Percentiles rank a stretch among this genome's conserved stretches.
These are phyloP conservation scores for Mandrillus leucophaeus DNA, from an alignment of 2,113 vertebrate genomes.

Conservation along the genomic window DNA sequence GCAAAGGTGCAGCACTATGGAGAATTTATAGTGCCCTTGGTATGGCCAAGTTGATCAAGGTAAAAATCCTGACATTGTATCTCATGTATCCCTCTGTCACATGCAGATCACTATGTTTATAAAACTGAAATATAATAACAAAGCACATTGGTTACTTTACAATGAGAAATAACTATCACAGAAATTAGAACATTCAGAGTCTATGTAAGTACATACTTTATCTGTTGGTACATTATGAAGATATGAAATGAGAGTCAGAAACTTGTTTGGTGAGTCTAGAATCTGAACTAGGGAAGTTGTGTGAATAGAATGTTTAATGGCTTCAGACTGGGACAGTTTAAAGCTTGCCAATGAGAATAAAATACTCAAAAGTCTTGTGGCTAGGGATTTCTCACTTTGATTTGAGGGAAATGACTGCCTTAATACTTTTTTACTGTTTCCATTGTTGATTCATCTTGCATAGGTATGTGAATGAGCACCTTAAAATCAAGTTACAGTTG, in stretches of 20 bases:
- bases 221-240: not conserved
- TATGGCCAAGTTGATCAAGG: not conserved
- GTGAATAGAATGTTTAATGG: not conserved
- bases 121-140: not conserved
- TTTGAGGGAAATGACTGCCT: not conserved
- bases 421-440: not conserved
- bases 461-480: not conserved
- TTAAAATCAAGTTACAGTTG: not conserved
- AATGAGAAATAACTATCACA: not conserved
- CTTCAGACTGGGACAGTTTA: not conserved
- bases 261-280: not conserved
- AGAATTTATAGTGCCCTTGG: not conserved
- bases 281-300: not conserved
- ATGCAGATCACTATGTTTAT: not conserved
- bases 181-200: not conserved
- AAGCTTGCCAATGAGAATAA: not conserved
- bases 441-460: not conserved
- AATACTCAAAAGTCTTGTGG: not conserved
- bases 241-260: not conserved
- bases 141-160: not conserved
- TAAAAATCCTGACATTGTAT: not conserved
- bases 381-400: not conserved
- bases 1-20: not conserved
- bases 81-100: not conserved
- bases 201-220: not conserved